phyloP scores from a whole-genome alignment of 2,113 vertebrate species.

The Seriola aureovittata region DNA sequence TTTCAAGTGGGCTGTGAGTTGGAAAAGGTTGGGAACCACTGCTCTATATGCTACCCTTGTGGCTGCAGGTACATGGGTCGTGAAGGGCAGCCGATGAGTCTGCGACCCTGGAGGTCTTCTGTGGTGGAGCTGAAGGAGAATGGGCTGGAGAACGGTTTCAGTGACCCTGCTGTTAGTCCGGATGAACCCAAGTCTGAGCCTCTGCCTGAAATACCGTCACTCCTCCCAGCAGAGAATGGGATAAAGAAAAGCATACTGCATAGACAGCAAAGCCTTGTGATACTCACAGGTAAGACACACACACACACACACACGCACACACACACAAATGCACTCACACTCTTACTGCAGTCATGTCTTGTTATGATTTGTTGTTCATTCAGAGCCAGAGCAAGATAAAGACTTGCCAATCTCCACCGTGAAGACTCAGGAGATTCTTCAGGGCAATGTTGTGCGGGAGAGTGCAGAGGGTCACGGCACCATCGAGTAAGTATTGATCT shows the following conservation, averaged over 20 bases:
- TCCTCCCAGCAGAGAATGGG: slow-evolving; percentile 54
- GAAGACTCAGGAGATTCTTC: slow-evolving; percentile 90
- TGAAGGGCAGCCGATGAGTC: slow-evolving; percentile 33
- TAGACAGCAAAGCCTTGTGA: slow-evolving; percentile 80
- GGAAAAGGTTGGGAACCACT: no score
- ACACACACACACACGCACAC: not conserved
- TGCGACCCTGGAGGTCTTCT: slow-evolving; percentile 70
- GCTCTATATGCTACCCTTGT: not conserved
- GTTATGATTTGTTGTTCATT: slow-evolving; percentile 24
- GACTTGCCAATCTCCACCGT: slow-evolving; percentile 87
- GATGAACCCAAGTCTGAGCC: slow-evolving; percentile 79
- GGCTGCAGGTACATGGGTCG: slow-evolving; percentile 70
- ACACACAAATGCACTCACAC: slow-evolving; percentile 1
- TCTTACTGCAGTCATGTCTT: not conserved
- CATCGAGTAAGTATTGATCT: slow-evolving; percentile 89
- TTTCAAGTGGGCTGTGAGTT: no score
- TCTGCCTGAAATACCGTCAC: slow-evolving; percentile 65
- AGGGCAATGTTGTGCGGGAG: slow-evolving; percentile 88
- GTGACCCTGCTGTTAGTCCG: slow-evolving; percentile 64
- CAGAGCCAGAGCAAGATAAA: slow-evolving; percentile 77
- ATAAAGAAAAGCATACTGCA: slow-evolving; percentile 69
- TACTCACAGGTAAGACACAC: slow-evolving; percentile 79
- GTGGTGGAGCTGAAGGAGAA: slow-evolving; percentile 62
- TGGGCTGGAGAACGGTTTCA: slow-evolving; percentile 62
- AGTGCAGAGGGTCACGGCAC: slow-evolving; percentile 92